A percentile compares a stretch with the other conserved stretches of the same genome.
Conservation (phyloP, 2,113 vertebrate genomes). For the Xiphias gladius region DNA sequence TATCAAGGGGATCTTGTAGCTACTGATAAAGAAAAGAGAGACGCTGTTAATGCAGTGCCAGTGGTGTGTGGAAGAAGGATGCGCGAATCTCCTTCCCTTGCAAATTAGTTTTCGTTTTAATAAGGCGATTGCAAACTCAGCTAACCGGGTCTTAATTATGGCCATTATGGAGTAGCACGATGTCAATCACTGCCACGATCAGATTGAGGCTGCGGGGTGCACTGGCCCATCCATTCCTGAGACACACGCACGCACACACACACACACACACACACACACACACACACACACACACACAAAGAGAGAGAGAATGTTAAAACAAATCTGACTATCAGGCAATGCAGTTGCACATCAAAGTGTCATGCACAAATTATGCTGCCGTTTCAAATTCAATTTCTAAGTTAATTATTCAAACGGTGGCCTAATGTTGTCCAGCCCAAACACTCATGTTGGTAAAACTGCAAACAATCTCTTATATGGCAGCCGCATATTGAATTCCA, state of each 20-base stretch:
- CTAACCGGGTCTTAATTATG: conserved; percentile 49
- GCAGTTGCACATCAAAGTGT: conserved; percentile 36
- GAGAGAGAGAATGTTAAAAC: conserved; percentile 1
- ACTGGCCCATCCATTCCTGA: conserved; percentile 44
- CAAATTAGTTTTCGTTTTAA: conserved; percentile 37
- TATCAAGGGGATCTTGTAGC: not conserved
- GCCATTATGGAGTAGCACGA: conserved; percentile 34
- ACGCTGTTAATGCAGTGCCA: not conserved
- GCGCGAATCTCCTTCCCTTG: not conserved
- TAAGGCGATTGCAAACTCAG: conserved; percentile 3
- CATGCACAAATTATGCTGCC: conserved; percentile 4
- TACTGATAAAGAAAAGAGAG: not conserved
- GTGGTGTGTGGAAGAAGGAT: conserved; percentile 6
- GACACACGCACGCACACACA: conserved; percentile 6
- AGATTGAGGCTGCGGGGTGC: conserved; percentile 38
- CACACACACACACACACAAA: conserved; percentile 3
- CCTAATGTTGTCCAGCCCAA: conserved; percentile 11
- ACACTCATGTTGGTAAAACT: conserved; percentile 14
- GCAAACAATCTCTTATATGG: conserved; percentile 25
- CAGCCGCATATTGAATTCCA: conserved; percentile 40
- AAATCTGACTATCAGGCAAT: conserved; percentile 7
- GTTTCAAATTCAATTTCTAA: conserved; percentile 27
- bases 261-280: not conserved
- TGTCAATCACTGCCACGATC: conserved; percentile 35
- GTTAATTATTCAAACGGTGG: conserved; percentile 31